Evolutionary conservation across 2,888 invertebrate species (phyloP), one percentile per base, ranked within the genome.

Genomic region (Malthinus seriepunctatus): DNA sequence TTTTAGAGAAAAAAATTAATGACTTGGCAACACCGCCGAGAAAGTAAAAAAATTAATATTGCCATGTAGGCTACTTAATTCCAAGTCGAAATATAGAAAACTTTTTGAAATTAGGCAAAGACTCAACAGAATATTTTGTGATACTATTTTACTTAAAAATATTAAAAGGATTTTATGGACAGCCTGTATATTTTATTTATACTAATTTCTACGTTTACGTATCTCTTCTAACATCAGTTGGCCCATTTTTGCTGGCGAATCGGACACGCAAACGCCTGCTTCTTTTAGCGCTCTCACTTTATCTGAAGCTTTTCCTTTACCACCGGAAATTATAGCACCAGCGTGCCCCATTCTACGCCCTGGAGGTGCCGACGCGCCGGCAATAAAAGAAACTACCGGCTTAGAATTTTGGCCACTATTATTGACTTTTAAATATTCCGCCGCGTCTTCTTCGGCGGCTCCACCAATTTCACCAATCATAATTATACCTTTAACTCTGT

Each of bases 261-360:
- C 87, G 23, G 93, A 91, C 8, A 96, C 95, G 69, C 91, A 87
- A 12, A 95, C 95, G 67, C 93, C 92, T 63, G 95, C 95, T 78
- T 86, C 86, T 79, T 89, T 88, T 56, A 98, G 81, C 49, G 97
- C 95, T 70, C 90, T 88, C 68, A 97, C 97, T 82, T 98, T 98
- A 75, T 95, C 96, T 79, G 89, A 87, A 56, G 97, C 97, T 52
- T 93, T 94, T 58, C 98, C 98, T 77, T 95, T 96, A 39, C 97
- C 97, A 15, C 97, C 97, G 0, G 97, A 93, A 75, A 99, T 98
- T 72, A 99, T 99, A 63, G 98, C 98, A 63, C 98, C 98, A 52
- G 99, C 98, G 78, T 99, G 98, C 15, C 98, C 98, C 98, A 99
- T 99, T 76, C 98, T 85, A 69, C 97, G 83, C 42, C 97, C 97